Evolutionary conservation across 1,140 invertebrate species (phyloP).

Genomic region (Scylla paramamosain): DNA sequence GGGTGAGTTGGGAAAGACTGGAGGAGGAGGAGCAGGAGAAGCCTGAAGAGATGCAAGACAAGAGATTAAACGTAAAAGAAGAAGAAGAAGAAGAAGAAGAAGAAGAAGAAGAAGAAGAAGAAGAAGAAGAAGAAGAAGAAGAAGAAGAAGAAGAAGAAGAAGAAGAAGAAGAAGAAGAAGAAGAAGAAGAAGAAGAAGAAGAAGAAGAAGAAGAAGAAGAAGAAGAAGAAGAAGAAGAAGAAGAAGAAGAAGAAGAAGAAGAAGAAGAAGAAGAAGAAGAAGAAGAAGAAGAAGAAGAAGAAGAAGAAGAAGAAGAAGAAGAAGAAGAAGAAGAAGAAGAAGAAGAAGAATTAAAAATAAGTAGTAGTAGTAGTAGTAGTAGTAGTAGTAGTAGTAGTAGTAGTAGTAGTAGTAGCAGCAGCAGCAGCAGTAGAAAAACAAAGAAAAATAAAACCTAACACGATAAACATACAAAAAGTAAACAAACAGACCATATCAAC

Average conservation of each 20-base stretch:
- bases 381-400: neutral
- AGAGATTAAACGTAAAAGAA: neutral
- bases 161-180: constrained; percentile 34
- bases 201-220: constrained; percentile 22
- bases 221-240: neutral
- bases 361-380: neutral
- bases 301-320: neutral
- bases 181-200: neutral
- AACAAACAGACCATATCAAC: too few relatives aligned
- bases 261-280: neutral
- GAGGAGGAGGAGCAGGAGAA: constrained; percentile 36
- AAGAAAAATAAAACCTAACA: neutral
- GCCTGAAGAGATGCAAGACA: neutral
- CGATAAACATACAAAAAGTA: neutral
- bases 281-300: neutral
- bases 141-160: neutral
- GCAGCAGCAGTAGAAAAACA: neutral
- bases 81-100: neutral
- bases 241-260: neutral
- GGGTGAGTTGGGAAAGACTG: neutral
- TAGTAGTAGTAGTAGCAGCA: neutral
- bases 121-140: neutral
- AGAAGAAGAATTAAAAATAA: neutral
- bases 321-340: neutral
- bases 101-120: neutral